phyloP scores from a whole-genome alignment of 2,797 vertebrate genomes.

The Argentina silus region DNA sequence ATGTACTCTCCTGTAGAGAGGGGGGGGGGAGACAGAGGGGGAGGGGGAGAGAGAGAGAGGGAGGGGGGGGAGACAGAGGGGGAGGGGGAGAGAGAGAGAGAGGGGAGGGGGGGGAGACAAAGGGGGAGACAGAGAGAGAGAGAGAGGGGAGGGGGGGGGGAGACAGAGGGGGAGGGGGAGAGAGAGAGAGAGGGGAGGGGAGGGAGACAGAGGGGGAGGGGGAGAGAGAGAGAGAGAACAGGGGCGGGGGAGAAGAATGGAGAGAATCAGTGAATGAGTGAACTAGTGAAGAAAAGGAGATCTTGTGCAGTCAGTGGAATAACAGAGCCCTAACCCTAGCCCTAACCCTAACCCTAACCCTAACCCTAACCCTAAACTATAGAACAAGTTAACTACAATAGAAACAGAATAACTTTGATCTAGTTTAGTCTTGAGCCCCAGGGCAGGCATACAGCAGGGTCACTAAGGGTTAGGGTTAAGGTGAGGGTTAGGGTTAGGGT shows the following conservation, averaged over 20 bases:
- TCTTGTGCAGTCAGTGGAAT: too few relatives aligned
- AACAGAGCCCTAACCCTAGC: slow-evolving; percentile 47
- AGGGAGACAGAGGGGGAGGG: background rate
- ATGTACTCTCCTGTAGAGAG: too few relatives aligned
- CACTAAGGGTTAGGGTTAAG: too few relatives aligned
- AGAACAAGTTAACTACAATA: too few relatives aligned
- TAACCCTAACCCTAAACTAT: too few relatives aligned
- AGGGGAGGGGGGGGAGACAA: background rate
- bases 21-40: background rate
- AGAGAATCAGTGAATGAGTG: background rate
- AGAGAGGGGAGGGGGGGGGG: background rate
- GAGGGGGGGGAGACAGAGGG: background rate
- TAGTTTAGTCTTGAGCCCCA: too few relatives aligned
- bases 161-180: background rate
- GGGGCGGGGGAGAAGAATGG: background rate
- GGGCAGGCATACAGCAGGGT: too few relatives aligned
- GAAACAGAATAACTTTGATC: too few relatives aligned
- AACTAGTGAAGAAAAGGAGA: too few relatives aligned
- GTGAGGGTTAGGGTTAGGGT: too few relatives aligned
- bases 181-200: background rate
- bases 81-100: background rate
- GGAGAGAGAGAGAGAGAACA: background rate
- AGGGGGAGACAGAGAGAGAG: background rate
- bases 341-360: too few relatives aligned
- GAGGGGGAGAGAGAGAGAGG: background rate